Evolutionary conservation across 2,888 invertebrate genomes (phyloP).

Genomic region (Esperia sulphurella): DNA sequence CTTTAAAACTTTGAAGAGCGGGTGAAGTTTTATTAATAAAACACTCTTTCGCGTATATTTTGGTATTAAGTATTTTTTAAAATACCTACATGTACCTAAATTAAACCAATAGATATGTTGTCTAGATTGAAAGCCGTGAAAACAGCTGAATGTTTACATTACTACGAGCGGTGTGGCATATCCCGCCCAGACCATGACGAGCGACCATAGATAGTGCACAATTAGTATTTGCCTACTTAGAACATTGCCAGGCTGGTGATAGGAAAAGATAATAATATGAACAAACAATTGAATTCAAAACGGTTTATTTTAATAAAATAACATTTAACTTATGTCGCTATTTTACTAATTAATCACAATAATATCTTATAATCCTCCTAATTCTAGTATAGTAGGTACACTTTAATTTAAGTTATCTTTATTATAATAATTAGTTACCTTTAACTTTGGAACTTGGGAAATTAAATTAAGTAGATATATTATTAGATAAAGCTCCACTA

Average conservation of each 20-base stretch:
- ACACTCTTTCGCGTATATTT: too few relatives aligned
- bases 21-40: too few relatives aligned
- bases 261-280: neutral
- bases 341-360: constrained; percentile 46
- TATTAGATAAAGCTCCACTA: constrained; percentile 6
- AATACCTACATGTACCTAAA: too few relatives aligned
- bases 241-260: neutral
- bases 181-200: too few relatives aligned
- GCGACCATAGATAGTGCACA: too few relatives aligned
- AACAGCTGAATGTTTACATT: too few relatives aligned
- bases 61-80: too few relatives aligned
- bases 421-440: constrained; percentile 20
- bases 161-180: too few relatives aligned
- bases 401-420: constrained; percentile 10
- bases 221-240: too few relatives aligned
- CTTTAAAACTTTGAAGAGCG: too few relatives aligned
- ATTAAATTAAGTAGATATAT: constrained; percentile 12
- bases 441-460: constrained; percentile 59
- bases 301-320: constrained; percentile 30
- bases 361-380: constrained; percentile 30
- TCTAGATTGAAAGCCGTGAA: too few relatives aligned
- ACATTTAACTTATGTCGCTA: constrained; percentile 29
- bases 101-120: too few relatives aligned
- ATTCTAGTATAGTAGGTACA: constrained; percentile 5
- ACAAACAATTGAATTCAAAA: neutral